phyloP scores from a whole-genome alignment of 2,797 vertebrate species.

The Melanotaenia nigrans region DNA sequence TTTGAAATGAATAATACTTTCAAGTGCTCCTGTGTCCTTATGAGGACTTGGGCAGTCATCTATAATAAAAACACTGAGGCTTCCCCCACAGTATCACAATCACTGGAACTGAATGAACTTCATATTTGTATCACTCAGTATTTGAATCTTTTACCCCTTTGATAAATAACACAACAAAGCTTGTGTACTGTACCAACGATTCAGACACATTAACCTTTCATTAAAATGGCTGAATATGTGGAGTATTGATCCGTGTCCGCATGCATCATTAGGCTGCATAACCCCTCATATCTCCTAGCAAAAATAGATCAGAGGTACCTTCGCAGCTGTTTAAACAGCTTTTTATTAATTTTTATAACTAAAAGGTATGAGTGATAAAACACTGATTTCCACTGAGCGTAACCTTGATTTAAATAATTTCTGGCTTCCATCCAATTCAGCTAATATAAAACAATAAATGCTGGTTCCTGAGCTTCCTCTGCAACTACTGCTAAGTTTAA shows the following conservation, averaged over 20 bases:
- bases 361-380: background rate
- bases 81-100: conserved; percentile 11
- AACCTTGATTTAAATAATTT: background rate
- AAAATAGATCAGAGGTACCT: conserved; percentile 41
- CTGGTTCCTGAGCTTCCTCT: conserved; percentile 10
- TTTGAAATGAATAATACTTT: conserved; percentile 16
- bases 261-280: conserved; percentile 46
- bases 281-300: conserved; percentile 35
- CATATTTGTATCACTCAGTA: conserved; percentile 32
- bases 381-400: conserved; percentile 17
- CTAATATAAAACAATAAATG: conserved; percentile 1
- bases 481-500: background rate
- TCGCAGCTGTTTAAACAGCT: conserved; percentile 9
- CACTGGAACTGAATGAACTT: conserved; percentile 16
- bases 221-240: conserved; percentile 51
- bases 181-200: conserved; percentile 24
- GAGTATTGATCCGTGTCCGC: conserved; percentile 49
- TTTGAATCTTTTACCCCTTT: conserved; percentile 32
- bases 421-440: background rate
- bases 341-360: conserved; percentile 9
- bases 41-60: conserved; percentile 27
- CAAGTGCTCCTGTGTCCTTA: background rate
- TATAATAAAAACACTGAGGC: conserved; percentile 2
- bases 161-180: conserved; percentile 33
- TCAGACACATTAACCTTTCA: conserved; percentile 31